phyloP scores from a whole-genome alignment of 2,113 vertebrate genomes.

The Varanus komodoensis region DNA sequence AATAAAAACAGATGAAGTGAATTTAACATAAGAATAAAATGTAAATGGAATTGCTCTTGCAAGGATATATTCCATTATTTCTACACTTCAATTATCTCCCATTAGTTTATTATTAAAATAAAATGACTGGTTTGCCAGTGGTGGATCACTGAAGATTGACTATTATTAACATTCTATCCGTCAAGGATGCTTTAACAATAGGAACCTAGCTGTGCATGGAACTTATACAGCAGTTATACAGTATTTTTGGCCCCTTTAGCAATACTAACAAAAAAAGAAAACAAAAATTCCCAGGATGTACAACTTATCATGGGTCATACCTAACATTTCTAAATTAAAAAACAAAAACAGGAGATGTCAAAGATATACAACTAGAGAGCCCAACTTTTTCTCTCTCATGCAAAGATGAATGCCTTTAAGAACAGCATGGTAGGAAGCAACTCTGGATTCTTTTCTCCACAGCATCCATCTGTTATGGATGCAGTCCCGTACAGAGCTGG shows the following conservation, averaged over 20 bases:
- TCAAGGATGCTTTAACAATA: conserved; percentile 42
- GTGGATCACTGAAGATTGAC: conserved; percentile 33
- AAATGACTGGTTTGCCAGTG: conserved; percentile 38
- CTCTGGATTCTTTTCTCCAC: no score
- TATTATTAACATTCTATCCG: conserved; percentile 43
- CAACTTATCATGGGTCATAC: neutral
- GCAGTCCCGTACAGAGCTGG: no score
- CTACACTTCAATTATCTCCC: conserved; percentile 47
- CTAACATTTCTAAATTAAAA: neutral
- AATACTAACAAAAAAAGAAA: conserved; percentile 9
- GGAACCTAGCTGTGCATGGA: neutral
- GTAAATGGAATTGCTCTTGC: conserved; percentile 38
- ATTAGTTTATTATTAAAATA: conserved; percentile 44
- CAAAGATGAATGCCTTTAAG: neutral
- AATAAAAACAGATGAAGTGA: conserved; percentile 43
- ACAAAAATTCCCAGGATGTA: neutral
- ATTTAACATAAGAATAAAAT: conserved; percentile 46
- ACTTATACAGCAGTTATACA: neutral
- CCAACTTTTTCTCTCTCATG: no score
- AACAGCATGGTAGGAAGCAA: neutral
- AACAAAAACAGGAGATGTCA: neutral
- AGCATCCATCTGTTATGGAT: no score
- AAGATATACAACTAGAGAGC: neutral
- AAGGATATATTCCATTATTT: conserved; percentile 28
- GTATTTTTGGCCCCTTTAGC: conserved; percentile 29